These are phyloP conservation scores for Panthera uncia DNA, from an alignment of 2,113 vertebrate species.

Conservation along the genomic window DNA sequence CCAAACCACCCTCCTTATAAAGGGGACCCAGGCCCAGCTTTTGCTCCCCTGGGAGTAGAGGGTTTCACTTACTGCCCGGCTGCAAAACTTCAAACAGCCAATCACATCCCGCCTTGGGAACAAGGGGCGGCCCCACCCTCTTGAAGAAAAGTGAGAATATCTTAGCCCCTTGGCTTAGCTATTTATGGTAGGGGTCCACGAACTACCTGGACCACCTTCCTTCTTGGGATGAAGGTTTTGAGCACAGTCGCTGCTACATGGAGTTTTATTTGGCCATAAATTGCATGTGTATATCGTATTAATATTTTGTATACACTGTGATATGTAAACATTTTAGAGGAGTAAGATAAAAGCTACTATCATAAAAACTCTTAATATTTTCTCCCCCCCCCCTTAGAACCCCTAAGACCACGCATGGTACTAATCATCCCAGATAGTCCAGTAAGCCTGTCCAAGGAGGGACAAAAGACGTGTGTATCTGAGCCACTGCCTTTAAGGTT, in stretches of 20 bases:
- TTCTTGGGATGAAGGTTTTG: neutral
- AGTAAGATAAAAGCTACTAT: neutral
- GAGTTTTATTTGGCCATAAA: neutral
- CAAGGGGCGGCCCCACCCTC: neutral
- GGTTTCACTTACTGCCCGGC: neutral
- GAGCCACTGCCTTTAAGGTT: neutral
- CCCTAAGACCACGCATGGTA: neutral
- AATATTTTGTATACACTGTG: neutral
- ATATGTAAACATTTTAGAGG: neutral
- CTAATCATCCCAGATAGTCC: neutral
- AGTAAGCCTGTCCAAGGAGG: neutral
- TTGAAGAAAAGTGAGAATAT: neutral
- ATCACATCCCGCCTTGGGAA: no score
- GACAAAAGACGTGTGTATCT: neutral
- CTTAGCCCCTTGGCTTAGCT: neutral
- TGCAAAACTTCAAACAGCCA: neutral
- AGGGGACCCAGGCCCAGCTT: neutral
- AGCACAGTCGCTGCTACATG: neutral
- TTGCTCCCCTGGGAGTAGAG: neutral
- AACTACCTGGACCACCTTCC: no score
- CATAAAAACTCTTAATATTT: neutral
- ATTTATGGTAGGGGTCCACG: neutral
- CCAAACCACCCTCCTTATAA: neutral
- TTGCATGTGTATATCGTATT: neutral
- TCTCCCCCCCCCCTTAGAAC: neutral